A percentile compares a stretch with the other conserved stretches of the same genome.
Conservation (phyloP, 1,140 invertebrate genomes). For the Nymphalis io region DNA sequence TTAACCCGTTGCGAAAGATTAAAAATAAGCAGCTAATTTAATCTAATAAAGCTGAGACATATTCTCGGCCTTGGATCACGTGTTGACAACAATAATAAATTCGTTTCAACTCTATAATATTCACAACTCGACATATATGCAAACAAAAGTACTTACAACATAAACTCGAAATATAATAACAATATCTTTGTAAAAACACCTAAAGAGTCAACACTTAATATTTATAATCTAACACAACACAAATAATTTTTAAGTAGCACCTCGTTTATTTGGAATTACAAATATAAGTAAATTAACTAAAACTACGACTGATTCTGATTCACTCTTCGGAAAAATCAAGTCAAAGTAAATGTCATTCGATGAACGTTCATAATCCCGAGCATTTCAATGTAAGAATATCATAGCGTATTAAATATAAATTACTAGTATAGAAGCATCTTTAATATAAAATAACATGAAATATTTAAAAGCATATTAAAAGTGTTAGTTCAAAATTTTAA, state of each 20-base stretch:
- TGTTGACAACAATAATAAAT: slow-evolving; percentile 42
- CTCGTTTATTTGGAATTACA: slow-evolving; percentile 28
- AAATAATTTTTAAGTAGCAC: slow-evolving; percentile 28
- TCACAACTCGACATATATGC: slow-evolving; percentile 30
- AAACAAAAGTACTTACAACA: slow-evolving; percentile 28
- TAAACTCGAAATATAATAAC: slow-evolving; percentile 21
- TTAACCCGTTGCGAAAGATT: slow-evolving; percentile 4
- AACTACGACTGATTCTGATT: slow-evolving; percentile 48
- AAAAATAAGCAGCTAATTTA: slow-evolving; percentile 25
- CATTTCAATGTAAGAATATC: too few species aligned
- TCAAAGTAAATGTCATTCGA: slow-evolving; percentile 26
- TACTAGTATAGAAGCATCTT: too few species aligned
- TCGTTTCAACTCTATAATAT: slow-evolving; percentile 30
- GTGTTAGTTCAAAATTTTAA: too few species aligned
- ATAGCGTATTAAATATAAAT: background rate
- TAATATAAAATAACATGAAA: too few species aligned
- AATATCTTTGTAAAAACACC: slow-evolving; percentile 7
- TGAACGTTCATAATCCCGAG: slow-evolving; percentile 4
- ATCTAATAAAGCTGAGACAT: slow-evolving; percentile 37
- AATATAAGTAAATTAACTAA: slow-evolving; percentile 37
- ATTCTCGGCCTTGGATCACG: slow-evolving; percentile 43
- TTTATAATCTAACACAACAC: slow-evolving; percentile 21
- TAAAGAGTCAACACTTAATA: slow-evolving; percentile 4
- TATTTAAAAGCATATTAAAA: too few species aligned
- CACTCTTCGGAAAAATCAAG: slow-evolving; percentile 41